Evolutionary conservation across 2,113 vertebrate genomes (phyloP).

Genomic region (Sander lucioperca): DNA sequence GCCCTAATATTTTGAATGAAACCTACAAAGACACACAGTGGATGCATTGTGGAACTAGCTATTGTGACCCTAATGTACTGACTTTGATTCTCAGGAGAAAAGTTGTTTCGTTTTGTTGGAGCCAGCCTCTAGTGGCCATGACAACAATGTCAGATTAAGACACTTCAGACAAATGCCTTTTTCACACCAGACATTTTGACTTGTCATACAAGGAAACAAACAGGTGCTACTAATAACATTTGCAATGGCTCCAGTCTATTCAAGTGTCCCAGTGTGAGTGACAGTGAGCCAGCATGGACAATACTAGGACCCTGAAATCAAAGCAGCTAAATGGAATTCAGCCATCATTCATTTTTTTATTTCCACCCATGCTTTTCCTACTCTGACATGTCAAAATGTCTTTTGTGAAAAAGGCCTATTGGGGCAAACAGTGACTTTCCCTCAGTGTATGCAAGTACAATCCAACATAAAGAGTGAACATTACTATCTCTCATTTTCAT

Average conservation of each 20-base stretch:
- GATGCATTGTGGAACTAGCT: too few species aligned
- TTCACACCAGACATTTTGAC: neutral
- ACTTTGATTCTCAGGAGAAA: neutral
- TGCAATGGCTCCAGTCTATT: neutral
- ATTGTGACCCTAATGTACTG: neutral
- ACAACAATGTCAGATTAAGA: neutral
- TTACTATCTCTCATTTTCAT: neutral
- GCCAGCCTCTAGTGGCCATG: neutral
- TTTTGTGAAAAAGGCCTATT: too few species aligned
- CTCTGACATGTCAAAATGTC: too few species aligned
- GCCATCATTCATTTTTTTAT: too few species aligned
- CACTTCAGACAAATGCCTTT: neutral
- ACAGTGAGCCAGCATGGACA: neutral
- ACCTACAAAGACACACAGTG: neutral
- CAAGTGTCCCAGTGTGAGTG: neutral
- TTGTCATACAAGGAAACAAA: too few species aligned
- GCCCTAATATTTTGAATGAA: neutral
- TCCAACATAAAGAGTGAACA: neutral
- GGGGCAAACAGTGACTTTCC: neutral
- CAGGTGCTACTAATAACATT: too few species aligned
- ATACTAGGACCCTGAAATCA: neutral
- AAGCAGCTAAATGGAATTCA: neutral
- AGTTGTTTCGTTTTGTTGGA: neutral
- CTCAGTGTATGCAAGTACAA: neutral
- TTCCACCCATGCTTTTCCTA: too few species aligned